Conservation (phyloP, 2,797 vertebrate species). For the Melanotaenia maccullochi region DNA sequence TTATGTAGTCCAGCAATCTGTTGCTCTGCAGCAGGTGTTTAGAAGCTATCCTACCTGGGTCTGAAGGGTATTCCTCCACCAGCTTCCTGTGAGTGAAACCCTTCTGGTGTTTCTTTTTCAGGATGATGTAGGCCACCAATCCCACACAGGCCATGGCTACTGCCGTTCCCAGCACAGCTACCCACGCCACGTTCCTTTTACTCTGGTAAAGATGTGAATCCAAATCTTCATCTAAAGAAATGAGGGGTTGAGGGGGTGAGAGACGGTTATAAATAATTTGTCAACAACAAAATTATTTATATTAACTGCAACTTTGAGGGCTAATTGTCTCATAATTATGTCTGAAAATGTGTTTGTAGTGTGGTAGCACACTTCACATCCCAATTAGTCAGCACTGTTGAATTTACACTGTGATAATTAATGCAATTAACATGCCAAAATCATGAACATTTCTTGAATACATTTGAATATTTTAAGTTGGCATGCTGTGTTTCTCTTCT, state of each 20-base stretch:
- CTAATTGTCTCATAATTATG: constrained; percentile 58
- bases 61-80: constrained; percentile 85
- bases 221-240: constrained; percentile 50
- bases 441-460: constrained; percentile 50
- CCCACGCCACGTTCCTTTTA: constrained; percentile 65
- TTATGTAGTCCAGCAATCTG: constrained; percentile 18
- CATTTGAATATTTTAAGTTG: constrained; percentile 56
- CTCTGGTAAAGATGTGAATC: constrained; percentile 35
- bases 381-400: constrained; percentile 54
- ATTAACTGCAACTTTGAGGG: constrained; percentile 27
- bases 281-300: constrained; percentile 43
- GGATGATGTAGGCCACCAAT: constrained; percentile 80
- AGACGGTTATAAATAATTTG: constrained; percentile 33
- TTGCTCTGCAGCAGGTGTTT: background rate
- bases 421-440: constrained; percentile 62
- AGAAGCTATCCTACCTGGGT: constrained; percentile 85
- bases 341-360: constrained; percentile 40
- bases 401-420: constrained; percentile 61
- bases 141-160: constrained; percentile 80
- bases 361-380: constrained; percentile 29
- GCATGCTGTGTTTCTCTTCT: constrained; percentile 30
- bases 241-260: constrained; percentile 8
- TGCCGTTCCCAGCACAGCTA: constrained; percentile 78
- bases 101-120: constrained; percentile 78
- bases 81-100: constrained; percentile 89